These are phyloP conservation scores for Notechis scutatus DNA, from an alignment of 2,113 vertebrate genomes.

Conservation along the genomic window DNA sequence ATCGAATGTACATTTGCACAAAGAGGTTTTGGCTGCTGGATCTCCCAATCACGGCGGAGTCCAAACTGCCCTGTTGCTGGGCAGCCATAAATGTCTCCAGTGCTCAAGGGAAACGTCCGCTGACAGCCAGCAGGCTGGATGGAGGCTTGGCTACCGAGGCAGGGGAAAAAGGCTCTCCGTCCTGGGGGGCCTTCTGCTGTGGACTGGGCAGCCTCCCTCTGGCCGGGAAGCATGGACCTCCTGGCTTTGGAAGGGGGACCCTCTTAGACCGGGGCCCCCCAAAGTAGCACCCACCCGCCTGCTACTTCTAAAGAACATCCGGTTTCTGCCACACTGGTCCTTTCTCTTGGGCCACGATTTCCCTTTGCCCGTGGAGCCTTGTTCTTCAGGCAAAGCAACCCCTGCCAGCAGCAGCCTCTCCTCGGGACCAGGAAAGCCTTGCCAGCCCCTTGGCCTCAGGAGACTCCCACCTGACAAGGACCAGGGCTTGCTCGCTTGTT, in stretches of 20 bases:
- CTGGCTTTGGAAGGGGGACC: background rate
- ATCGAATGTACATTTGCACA: background rate
- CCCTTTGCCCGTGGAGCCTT: background rate
- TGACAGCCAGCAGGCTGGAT: background rate
- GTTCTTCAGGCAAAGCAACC: background rate
- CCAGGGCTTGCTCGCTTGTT: rapidly evolving
- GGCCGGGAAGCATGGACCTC: background rate
- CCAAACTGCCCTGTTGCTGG: background rate
- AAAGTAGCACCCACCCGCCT: background rate
- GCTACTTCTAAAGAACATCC: no score
- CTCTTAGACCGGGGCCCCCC: background rate
- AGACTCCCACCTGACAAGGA: background rate
- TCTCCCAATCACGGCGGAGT: no score
- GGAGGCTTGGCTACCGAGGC: background rate
- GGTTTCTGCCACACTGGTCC: background rate
- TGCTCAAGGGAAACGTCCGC: rapidly evolving
- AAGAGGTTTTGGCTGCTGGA: background rate
- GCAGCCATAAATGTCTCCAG: background rate
- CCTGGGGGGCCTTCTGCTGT: background rate
- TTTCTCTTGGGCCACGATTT: no score
- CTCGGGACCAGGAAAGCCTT: background rate
- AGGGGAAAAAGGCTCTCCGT: background rate
- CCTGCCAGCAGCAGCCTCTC: background rate
- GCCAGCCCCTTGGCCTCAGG: background rate
- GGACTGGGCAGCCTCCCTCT: background rate